Conservation (phyloP, 2,888 invertebrate genomes). For the Lottia scabra region DNA sequence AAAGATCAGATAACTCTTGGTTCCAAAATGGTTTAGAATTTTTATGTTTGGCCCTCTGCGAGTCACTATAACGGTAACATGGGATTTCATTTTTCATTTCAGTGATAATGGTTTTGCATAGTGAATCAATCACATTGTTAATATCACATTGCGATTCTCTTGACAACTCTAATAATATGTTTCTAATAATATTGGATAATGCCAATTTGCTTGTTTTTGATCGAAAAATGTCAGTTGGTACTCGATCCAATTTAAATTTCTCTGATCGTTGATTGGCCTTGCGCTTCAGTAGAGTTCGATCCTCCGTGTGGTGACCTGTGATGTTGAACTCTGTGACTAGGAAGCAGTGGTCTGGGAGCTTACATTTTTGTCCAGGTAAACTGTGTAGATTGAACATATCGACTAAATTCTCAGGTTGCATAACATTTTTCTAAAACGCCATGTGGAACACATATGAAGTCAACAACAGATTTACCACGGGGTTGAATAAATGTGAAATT, state of each 20-base stretch:
- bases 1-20: neutral
- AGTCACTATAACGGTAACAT: neutral
- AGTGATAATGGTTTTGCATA: no score
- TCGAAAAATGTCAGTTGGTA: neutral
- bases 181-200: no score
- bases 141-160: neutral
- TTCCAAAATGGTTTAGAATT: neutral
- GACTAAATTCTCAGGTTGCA: neutral
- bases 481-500: neutral
- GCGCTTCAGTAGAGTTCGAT: no score
- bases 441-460: constrained; percentile 1
- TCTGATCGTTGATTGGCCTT: no score
- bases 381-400: neutral
- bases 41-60: neutral
- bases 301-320: neutral
- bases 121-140: neutral
- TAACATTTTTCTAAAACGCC: neutral
- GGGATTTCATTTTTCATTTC: no score
- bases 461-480: constrained; percentile 4
- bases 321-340: neutral
- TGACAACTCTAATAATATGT: no score
- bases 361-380: neutral
- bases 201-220: neutral
- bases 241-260: no score
- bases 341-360: neutral